These are phyloP conservation scores for Odiellus spinosus DNA, from an alignment of 2,888 invertebrate species.

Conservation along the genomic window DNA sequence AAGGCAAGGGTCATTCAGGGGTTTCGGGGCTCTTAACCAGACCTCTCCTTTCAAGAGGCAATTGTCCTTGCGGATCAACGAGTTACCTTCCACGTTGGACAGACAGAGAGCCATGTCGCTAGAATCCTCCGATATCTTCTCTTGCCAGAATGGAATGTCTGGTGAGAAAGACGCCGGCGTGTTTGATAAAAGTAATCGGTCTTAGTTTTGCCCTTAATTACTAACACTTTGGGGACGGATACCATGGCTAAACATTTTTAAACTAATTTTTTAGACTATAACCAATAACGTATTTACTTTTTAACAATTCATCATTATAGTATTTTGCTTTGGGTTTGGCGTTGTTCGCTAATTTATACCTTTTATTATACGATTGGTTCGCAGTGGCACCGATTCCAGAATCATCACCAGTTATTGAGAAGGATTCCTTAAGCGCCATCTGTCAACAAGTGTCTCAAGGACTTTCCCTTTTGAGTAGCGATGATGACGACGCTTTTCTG, in stretches of 20 bases:
- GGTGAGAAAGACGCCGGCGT: slow-evolving; percentile 4
- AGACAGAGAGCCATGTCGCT: slow-evolving; percentile 34
- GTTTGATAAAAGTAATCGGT: too few species aligned
- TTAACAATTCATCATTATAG: too few species aligned
- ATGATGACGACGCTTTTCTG: too few species aligned
- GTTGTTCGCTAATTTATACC: too few species aligned
- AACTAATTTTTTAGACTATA: too few species aligned
- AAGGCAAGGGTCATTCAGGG: slow-evolving; percentile 85
- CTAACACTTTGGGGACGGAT: too few species aligned
- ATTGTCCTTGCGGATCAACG: slow-evolving; percentile 70
- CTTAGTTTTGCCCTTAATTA: too few species aligned
- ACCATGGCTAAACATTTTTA: too few species aligned
- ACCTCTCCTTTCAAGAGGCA: slow-evolving; percentile 86
- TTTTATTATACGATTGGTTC: slow-evolving; percentile 22
- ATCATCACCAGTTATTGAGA: slow-evolving; percentile 41
- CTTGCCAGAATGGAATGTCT: slow-evolving; percentile 12
- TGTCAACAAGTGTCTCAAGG: slow-evolving; percentile 61
- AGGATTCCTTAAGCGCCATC: slow-evolving; percentile 49
- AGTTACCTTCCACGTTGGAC: slow-evolving; percentile 87
- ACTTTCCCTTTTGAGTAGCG: slow-evolving; percentile 49
- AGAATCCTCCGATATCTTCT: slow-evolving; percentile 16
- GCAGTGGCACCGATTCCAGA: slow-evolving; percentile 62
- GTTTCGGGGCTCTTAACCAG: slow-evolving; percentile 61
- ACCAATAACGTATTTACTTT: too few species aligned
- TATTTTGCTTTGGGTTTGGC: too few species aligned